Evolutionary conservation across 2,797 vertebrate species (phyloP).

Genomic region (Xyrichtys novacula): DNA sequence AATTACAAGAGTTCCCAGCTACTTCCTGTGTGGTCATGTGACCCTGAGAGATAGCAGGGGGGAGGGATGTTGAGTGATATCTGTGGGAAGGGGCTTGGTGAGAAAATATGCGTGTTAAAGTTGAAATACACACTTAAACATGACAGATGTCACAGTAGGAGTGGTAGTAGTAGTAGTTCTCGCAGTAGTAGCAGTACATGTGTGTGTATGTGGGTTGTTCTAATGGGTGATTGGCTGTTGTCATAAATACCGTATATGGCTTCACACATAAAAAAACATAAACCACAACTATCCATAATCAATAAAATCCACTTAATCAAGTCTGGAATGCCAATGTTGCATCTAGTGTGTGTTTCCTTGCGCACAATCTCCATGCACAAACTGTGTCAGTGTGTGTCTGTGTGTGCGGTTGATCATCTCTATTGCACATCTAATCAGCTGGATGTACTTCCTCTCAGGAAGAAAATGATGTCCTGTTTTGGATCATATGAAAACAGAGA

Average conservation of each 20-base stretch:
- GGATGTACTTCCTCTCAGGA: constrained; percentile 67
- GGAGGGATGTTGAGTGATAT: constrained; percentile 25
- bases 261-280: constrained; percentile 22
- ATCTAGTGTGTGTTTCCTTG: constrained; percentile 12
- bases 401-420: constrained; percentile 51
- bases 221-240: constrained; percentile 49
- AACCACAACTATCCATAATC: constrained; percentile 52
- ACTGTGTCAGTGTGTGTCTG: constrained; percentile 9
- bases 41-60: constrained; percentile 47
- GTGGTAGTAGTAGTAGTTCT: not conserved
- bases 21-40: constrained; percentile 72
- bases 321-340: constrained; percentile 4
- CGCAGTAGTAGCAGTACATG: not conserved
- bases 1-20: constrained; percentile 23
- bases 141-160: constrained; percentile 14
- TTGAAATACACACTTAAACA: constrained; percentile 6
- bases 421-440: constrained; percentile 57
- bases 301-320: constrained; percentile 56
- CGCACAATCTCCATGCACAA: constrained; percentile 21
- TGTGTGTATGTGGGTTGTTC: constrained; percentile 39
- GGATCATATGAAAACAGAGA: constrained; percentile 51
- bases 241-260: constrained; percentile 45
- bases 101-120: not conserved
- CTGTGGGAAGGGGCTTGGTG: constrained; percentile 36
- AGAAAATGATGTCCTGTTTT: constrained; percentile 69